Percentiles rank a stretch among this genome's conserved stretches.
These are phyloP conservation scores for Aviceda subcristata DNA, from an alignment of 2,113 vertebrate species.

Conservation along the genomic window DNA sequence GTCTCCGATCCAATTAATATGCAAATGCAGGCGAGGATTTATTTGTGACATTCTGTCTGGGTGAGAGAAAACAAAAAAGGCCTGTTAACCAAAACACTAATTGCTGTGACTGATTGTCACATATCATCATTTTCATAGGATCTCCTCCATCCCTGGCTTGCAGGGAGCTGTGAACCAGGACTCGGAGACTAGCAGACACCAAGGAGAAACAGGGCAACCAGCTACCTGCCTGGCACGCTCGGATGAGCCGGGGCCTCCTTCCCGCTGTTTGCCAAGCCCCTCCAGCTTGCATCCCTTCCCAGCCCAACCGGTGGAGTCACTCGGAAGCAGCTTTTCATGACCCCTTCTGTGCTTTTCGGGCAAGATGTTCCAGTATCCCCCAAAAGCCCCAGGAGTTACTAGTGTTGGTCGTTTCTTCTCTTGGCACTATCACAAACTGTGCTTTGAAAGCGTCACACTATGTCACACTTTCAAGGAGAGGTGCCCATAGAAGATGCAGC, in stretches of 20 bases:
- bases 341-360: neutral
- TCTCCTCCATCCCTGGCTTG: constrained; percentile 90
- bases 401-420: neutral
- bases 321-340: neutral
- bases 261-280: neutral
- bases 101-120: constrained; percentile 99
- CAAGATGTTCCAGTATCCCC: neutral
- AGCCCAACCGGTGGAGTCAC: neutral
- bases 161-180: constrained; percentile 77
- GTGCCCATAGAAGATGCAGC: neutral
- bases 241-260: constrained; percentile 37
- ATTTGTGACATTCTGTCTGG: constrained; percentile 99
- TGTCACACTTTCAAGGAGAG: neutral
- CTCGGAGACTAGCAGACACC: constrained; percentile 65
- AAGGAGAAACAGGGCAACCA: constrained; percentile 80
- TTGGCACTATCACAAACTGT: no score
- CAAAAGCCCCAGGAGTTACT: neutral
- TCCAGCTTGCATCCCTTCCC: neutral
- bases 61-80: constrained; percentile 99
- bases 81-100: constrained; percentile 99
- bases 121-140: constrained; percentile 99
- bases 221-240: constrained; percentile 65
- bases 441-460: neutral
- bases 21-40: constrained; percentile 99
- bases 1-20: constrained; percentile 99